A percentile compares a stretch with the other conserved stretches of the same genome.
Evolutionary conservation across 1,140 invertebrate species (phyloP).

Genomic region (Drosophila kohkoa): DNA sequence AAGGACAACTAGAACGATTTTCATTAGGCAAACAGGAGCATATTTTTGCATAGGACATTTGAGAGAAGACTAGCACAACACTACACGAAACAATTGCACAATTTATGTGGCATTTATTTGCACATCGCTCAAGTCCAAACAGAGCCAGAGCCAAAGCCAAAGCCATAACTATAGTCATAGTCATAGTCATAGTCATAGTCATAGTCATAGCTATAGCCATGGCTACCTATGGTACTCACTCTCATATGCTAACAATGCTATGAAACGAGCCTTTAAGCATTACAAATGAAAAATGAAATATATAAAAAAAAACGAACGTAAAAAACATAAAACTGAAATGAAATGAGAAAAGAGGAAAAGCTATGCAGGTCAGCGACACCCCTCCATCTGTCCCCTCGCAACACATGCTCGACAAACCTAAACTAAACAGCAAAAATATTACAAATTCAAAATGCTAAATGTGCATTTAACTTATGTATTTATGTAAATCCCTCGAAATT

Average conservation of each 20-base stretch:
- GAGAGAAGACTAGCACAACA: slow-evolving; percentile 15
- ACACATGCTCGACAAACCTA: slow-evolving; percentile 59
- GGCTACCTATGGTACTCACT: slow-evolving; percentile 27
- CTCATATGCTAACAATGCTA: slow-evolving; percentile 43
- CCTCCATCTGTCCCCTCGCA: slow-evolving; percentile 17
- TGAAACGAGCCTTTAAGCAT: slow-evolving; percentile 68
- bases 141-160: slow-evolving; percentile 1
- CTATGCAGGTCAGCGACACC: slow-evolving; percentile 42
- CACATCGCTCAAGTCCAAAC: slow-evolving; percentile 59
- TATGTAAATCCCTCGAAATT: slow-evolving; percentile 83
- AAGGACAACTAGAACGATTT: slow-evolving; percentile 68
- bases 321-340: background rate
- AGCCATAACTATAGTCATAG: background rate
- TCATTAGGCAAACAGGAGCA: slow-evolving; percentile 76
- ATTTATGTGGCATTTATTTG: slow-evolving; percentile 81
- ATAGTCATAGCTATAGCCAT: slow-evolving; percentile 1
- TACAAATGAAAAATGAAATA: slow-evolving; percentile 12
- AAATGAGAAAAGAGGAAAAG: slow-evolving; percentile 9
- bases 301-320: slow-evolving; percentile 39
- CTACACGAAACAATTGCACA: slow-evolving; percentile 72
- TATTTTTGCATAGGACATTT: slow-evolving; percentile 63
- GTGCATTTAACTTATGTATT: slow-evolving; percentile 84
- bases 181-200: background rate
- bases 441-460: slow-evolving; percentile 84
- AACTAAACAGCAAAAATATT: slow-evolving; percentile 77